Percentiles rank a stretch among this genome's conserved stretches.
Evolutionary conservation across 2,797 vertebrate species (phyloP).

Genomic region (Xerus rutilus): DNA sequence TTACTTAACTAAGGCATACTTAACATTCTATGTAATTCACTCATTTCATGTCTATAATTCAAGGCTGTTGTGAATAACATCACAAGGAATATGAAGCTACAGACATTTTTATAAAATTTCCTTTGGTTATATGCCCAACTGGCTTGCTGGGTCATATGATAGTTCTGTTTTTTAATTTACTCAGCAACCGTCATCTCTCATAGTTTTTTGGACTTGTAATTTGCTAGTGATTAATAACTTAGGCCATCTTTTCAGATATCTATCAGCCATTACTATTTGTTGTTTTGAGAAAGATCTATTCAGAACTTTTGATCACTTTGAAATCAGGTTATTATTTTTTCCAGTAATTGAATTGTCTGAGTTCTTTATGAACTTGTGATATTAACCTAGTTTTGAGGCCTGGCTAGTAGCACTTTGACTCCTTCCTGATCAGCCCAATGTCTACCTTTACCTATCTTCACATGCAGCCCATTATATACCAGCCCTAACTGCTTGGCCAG

Average conservation of each 20-base stretch:
- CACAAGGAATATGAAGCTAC: neutral
- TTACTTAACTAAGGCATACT: neutral
- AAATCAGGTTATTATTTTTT: neutral
- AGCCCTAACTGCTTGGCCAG: neutral
- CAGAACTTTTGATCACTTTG: neutral
- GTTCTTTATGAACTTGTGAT: neutral
- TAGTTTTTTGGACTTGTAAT: neutral
- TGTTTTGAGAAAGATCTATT: neutral
- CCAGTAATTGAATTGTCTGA: neutral
- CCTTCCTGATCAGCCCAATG: too few relatives aligned
- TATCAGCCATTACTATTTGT: too few relatives aligned
- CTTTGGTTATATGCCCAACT: neutral
- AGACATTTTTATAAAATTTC: neutral
- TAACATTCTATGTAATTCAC: neutral
- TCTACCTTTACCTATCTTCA: neutral
- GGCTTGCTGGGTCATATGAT: neutral
- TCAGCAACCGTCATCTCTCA: neutral
- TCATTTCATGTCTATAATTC: neutral
- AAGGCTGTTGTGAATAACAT: too few relatives aligned
- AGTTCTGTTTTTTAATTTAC: neutral
- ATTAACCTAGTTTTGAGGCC: neutral
- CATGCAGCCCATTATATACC: too few relatives aligned
- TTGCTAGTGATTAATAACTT: neutral
- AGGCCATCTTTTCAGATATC: neutral
- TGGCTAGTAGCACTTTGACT: neutral